Base-by-base conservation (phyloP, 1,140 invertebrate species). In the Hydropsyche tenuis region DNA sequence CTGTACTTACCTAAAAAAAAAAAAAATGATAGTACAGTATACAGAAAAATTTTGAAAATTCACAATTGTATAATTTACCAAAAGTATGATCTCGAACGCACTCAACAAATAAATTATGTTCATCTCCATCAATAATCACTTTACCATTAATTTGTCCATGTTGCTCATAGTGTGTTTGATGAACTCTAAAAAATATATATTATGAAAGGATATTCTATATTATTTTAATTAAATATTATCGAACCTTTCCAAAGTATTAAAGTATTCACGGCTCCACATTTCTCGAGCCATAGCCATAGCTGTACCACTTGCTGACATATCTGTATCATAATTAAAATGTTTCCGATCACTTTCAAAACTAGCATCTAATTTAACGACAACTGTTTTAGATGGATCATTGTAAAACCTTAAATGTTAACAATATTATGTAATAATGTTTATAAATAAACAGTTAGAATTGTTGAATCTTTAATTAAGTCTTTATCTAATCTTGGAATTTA, bases 121-220 rank as follows among this genome's bases (percentile, higher is more conserved):
- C 74, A 72, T 82, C 82, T 1, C 82, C 86, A 76, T 89, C 84
- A 30, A 91, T 83, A 48, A 79, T 80, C 3, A 87, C 84, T 2
- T 78, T 83, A 5, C 88, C 88, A 63, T 80, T 80, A 4, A 90
- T 75, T 64, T 78, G 81, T 12, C 90, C 90, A 84, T 88, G 86
- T 82, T 93, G 91, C 77, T 92, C 91, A 79, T 92, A 92, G 80
- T 92, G 91, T 1, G 88, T 89, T 82, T 92, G 90, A 81, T 91
- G 90, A n/a, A 87, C 82, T 62, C 89, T 91, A 78, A 60, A 85
- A 84, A 74, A 42, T 73, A n/a, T n/a, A n/a, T n/a, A n/a, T n/a
- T n/a, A n/a, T n/a, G n/a, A n/a, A n/a, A n/a, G n/a, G n/a, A n/a
- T n/a, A n/a, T n/a, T n/a, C n/a, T n/a, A n/a, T n/a, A n/a, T n/a